Evolutionary conservation across 2,888 invertebrate species (phyloP), one percentile per base, ranked within the genome.

Genomic region (Ischnura elegans): DNA sequence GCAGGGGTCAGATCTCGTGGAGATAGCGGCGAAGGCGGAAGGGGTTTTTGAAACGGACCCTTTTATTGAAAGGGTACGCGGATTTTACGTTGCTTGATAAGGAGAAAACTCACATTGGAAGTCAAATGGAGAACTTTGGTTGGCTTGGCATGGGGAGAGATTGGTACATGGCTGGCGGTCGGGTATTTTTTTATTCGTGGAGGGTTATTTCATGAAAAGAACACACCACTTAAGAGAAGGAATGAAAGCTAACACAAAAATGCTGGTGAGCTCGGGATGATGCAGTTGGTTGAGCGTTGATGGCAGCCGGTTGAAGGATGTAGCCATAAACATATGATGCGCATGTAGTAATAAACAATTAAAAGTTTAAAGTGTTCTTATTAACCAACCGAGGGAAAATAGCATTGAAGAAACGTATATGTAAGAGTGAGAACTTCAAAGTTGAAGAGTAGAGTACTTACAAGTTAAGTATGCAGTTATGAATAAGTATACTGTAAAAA

Each of bases 41-140:
- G 29, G 87, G 51, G 51, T 45, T 86, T 86, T 86, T 51, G 87
- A 87, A 87, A 55, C 21, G 87, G 87, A 0, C 51, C 86, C 51
- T 51, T 51, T 25, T 55, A 87, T 87, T 61, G 87, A 87, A 42
- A 87, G 87, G 87, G 87, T 87, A 51, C 87, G 55, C 87, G 87
- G 87, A 87, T 87, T 87, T 87, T 87, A 87, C 55, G 87, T 87
- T 13, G 51, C 87, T 87, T 87, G 87, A 87, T 87, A 87, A 87
- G 87, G 87, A 29, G 51, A 55, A 29, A 55, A 51, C 47, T 87
- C 55, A 55, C 55, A 87, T 42, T 61, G 51, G 42, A 51, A 51
- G 51, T 51, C 51, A 36, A 36, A 86, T 51, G 51, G 42, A 36
- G 87, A 51, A 45, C 29, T 76, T 43, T 43, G 5, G 45, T 21